These are phyloP conservation scores for Leptinotarsa defecta DNA, from an alignment of 1,140 invertebrate species.

Conservation along the genomic window DNA sequence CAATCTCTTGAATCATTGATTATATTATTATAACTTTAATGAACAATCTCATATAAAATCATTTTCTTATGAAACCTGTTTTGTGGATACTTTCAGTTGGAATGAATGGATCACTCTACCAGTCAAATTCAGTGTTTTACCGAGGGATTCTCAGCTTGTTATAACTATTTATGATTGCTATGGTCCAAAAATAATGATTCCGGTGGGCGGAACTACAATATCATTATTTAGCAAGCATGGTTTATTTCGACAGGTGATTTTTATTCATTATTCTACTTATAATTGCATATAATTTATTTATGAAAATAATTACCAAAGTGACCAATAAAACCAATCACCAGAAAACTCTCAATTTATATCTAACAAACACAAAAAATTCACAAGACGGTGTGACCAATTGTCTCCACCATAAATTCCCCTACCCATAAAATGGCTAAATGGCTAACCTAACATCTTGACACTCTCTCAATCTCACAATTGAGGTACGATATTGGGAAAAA, in stretches of 20 bases:
- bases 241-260: slow-evolving; percentile 75
- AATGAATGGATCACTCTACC: slow-evolving; percentile 97
- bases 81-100: slow-evolving; percentile 72
- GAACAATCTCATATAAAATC: no score
- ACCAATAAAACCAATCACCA: no score
- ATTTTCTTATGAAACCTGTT: neutral
- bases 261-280: neutral
- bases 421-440: no score
- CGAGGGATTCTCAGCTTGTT: slow-evolving; percentile 85
- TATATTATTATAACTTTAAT: no score
- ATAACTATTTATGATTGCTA: slow-evolving; percentile 93
- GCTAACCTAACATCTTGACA: no score
- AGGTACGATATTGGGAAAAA: no score
- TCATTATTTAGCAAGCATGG: slow-evolving; percentile 92
- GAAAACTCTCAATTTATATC: no score
- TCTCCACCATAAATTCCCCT: no score
- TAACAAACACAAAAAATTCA: no score
- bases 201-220: slow-evolving; percentile 89
- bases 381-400: no score
- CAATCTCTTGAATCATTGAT: no score
- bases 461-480: no score
- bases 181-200: slow-evolving; percentile 78
- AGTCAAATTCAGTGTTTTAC: slow-evolving; percentile 89
- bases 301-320: neutral
- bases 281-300: slow-evolving; percentile 37